phyloP scores from a whole-genome alignment of 2,113 vertebrate species.

The Capreolus pygargus region DNA sequence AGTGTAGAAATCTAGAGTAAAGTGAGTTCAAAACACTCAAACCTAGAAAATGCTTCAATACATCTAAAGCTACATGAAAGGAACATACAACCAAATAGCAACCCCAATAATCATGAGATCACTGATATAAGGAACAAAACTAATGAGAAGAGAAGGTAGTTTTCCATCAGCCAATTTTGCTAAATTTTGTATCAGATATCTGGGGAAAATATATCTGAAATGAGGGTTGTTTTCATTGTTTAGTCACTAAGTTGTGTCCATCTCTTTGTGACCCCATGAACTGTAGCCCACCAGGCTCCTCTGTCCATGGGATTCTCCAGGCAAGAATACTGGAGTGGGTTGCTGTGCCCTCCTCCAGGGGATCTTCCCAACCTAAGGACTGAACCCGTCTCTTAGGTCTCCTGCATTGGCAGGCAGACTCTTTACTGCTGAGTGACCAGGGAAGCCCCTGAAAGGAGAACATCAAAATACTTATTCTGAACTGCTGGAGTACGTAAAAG shows the following conservation, averaged over 20 bases:
- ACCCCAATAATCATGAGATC: background rate
- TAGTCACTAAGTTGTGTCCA: background rate
- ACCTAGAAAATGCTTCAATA: slow-evolving; percentile 16
- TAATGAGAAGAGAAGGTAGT: background rate
- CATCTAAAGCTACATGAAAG: background rate
- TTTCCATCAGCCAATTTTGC: background rate
- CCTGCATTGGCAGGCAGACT: background rate
- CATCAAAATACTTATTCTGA: background rate
- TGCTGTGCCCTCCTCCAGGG: background rate
- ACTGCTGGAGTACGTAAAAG: background rate
- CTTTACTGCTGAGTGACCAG: background rate
- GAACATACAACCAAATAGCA: background rate
- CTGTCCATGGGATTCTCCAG: background rate
- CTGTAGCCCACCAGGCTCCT: background rate
- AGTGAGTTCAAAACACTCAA: background rate
- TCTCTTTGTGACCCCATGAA: background rate
- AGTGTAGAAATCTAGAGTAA: slow-evolving; percentile 51
- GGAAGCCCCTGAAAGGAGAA: background rate
- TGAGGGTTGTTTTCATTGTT: background rate
- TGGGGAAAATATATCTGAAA: background rate
- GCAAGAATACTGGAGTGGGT: background rate
- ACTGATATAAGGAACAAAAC: slow-evolving; percentile 15
- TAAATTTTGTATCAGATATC: slow-evolving; percentile 9
- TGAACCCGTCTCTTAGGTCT: background rate
- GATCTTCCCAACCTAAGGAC: background rate